phyloP scores from a whole-genome alignment of 2,888 invertebrate species.

The Zaprionus lineosus region DNA sequence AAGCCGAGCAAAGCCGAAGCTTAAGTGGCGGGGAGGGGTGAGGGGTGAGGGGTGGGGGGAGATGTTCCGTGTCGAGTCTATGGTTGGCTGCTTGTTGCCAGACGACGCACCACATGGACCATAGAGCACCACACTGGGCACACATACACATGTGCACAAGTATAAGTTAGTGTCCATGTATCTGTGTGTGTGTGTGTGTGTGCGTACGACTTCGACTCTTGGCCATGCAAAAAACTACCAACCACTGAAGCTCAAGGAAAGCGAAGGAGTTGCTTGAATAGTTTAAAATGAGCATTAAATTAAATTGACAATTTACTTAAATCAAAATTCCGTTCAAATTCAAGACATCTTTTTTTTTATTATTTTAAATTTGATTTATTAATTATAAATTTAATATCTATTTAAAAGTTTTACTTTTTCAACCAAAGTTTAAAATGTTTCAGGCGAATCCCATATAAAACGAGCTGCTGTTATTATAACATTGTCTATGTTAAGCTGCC shows the following conservation, averaged over 20 bases:
- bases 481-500: no score
- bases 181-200: conserved; percentile 5
- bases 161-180: conserved; percentile 9
- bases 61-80: conserved; percentile 17
- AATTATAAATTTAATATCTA: no score
- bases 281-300: conserved; percentile 4
- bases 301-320: no score
- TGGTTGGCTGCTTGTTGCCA: conserved; percentile 62
- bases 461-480: no score
- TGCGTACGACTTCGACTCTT: conserved; percentile 19
- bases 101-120: conserved; percentile 62
- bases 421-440: no score
- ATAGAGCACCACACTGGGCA: conserved; percentile 20
- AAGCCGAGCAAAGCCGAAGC: conserved; percentile 32
- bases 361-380: no score
- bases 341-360: no score
- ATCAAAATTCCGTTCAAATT: no score
- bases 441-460: no score
- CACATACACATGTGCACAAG: conserved; percentile 16
- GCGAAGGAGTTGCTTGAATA: conserved; percentile 28
- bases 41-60: no score
- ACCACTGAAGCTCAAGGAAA: conserved; percentile 38
- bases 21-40: conserved; percentile 29
- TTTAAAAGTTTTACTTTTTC: no score
- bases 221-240: conserved; percentile 42